Evolutionary conservation across 1,140 invertebrate genomes (phyloP).

Genomic region (Pteromalus puparum): DNA sequence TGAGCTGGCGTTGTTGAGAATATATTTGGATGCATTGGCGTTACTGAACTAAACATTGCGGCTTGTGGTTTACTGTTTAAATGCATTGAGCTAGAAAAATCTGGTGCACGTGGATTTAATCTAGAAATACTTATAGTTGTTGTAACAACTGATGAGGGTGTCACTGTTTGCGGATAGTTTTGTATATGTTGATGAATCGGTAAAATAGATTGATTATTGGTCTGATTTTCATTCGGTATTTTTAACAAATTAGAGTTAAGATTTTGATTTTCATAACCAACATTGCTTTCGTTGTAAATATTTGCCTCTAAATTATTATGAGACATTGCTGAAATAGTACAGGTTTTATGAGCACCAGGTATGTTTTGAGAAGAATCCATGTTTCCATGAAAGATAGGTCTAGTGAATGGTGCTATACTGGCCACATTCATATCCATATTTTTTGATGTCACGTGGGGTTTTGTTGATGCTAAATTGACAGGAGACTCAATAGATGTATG

Average conservation of each 20-base stretch:
- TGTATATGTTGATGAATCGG: conserved; percentile 71
- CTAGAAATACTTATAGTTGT: conserved; percentile 81
- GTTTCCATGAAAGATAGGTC: conserved; percentile 66
- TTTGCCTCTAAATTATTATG: conserved; percentile 63
- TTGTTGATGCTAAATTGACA: conserved; percentile 66
- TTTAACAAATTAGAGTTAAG: conserved; percentile 71
- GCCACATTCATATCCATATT: conserved; percentile 61
- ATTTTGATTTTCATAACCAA: conserved; percentile 68
- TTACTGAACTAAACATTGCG: conserved; percentile 71
- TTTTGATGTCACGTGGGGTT: conserved; percentile 68
- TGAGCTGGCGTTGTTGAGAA: conserved; percentile 68
- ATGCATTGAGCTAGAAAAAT: conserved; percentile 81
- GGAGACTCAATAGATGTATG: conserved; percentile 66
- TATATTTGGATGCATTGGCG: conserved; percentile 69
- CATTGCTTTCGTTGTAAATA: conserved; percentile 57
- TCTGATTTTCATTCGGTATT: conserved; percentile 68
- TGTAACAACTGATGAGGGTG: conserved; percentile 66
- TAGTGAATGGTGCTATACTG: conserved; percentile 63
- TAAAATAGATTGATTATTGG: conserved; percentile 63
- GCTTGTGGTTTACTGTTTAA: conserved; percentile 72
- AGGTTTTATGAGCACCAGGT: conserved; percentile 58
- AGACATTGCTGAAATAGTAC: conserved; percentile 62
- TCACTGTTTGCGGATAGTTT: conserved; percentile 71
- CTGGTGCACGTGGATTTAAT: conserved; percentile 91
- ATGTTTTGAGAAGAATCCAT: conserved; percentile 59